These are phyloP conservation scores for Tridacna crocea DNA, from an alignment of 2,888 invertebrate genomes.

Conservation along the genomic window DNA sequence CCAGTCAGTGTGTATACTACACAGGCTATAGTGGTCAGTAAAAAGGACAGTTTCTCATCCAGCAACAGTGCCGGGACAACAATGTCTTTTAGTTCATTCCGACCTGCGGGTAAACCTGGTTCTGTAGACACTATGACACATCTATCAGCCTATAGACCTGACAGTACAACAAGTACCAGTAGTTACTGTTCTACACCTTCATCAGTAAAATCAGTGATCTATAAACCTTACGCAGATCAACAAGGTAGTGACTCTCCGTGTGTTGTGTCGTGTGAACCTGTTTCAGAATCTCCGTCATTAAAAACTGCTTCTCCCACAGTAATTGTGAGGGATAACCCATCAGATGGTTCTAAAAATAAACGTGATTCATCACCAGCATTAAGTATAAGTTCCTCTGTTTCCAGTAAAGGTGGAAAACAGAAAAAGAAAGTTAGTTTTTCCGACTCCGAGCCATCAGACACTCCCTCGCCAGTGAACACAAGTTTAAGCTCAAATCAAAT, in stretches of 20 bases:
- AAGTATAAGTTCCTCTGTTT: constrained; percentile 61
- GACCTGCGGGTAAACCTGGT: constrained; percentile 46
- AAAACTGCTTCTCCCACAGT: constrained; percentile 43
- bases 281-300: constrained; percentile 38
- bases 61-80: constrained; percentile 57
- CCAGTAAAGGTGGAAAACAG: constrained; percentile 59
- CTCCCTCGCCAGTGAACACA: constrained; percentile 58
- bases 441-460: constrained; percentile 70
- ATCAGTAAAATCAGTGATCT: constrained; percentile 75
- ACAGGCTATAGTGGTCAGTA: constrained; percentile 53
- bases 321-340: constrained; percentile 40
- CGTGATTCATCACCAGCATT: constrained; percentile 61
- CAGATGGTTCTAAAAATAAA: constrained; percentile 35
- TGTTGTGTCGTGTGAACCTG: constrained; percentile 52
- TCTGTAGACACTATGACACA: constrained; percentile 42
- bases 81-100: constrained; percentile 67
- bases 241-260: constrained; percentile 43
- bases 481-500: constrained; percentile 55
- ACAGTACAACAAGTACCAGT: constrained; percentile 76
- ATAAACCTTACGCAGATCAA: constrained; percentile 61
- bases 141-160: constrained; percentile 67
- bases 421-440: constrained; percentile 75
- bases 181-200: constrained; percentile 77
- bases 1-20: constrained; percentile 28
- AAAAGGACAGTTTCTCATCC: constrained; percentile 70